Evolutionary conservation across 2,888 invertebrate species (phyloP).

Genomic region (Catocala sponsa): DNA sequence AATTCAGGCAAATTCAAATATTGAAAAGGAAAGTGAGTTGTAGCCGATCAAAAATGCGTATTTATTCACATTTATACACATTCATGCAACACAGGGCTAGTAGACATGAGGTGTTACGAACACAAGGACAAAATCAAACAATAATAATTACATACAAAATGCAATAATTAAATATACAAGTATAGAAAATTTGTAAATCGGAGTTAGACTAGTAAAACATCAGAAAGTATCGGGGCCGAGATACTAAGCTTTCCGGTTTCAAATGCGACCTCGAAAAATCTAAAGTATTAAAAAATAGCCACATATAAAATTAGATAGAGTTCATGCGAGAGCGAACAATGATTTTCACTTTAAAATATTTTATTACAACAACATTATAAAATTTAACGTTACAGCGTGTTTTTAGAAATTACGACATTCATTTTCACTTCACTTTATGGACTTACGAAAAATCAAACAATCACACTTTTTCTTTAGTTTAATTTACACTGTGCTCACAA

Average conservation of each 20-base stretch:
- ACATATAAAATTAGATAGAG: constrained; percentile 76
- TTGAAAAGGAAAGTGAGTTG: constrained; percentile 22
- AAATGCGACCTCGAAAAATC: constrained; percentile 70
- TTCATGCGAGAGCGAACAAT: constrained; percentile 74
- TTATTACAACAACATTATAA: constrained; percentile 41
- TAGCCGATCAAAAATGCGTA: constrained; percentile 5
- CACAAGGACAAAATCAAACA: constrained; percentile 5
- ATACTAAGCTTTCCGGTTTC: constrained; percentile 75
- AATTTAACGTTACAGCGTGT: constrained; percentile 38
- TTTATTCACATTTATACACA: constrained; percentile 2
- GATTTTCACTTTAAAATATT: constrained; percentile 49
- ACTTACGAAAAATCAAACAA: constrained; percentile 82
- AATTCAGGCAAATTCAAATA: constrained; percentile 22
- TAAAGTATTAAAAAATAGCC: constrained; percentile 77
- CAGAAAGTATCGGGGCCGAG: constrained; percentile 71
- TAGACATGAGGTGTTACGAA: neutral
- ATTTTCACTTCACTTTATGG: constrained; percentile 66
- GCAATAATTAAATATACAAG: constrained; percentile 1
- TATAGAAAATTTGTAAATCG: constrained; percentile 26
- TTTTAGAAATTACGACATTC: constrained; percentile 56
- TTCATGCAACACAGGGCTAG: neutral
- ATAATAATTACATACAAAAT: constrained; percentile 27
- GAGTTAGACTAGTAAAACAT: constrained; percentile 37
- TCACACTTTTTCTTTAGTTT: constrained; percentile 87
- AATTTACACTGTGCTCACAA: constrained; percentile 79